Evolutionary conservation across 2,797 vertebrate species (phyloP).

Genomic region (Neopelma chrysocephalum): DNA sequence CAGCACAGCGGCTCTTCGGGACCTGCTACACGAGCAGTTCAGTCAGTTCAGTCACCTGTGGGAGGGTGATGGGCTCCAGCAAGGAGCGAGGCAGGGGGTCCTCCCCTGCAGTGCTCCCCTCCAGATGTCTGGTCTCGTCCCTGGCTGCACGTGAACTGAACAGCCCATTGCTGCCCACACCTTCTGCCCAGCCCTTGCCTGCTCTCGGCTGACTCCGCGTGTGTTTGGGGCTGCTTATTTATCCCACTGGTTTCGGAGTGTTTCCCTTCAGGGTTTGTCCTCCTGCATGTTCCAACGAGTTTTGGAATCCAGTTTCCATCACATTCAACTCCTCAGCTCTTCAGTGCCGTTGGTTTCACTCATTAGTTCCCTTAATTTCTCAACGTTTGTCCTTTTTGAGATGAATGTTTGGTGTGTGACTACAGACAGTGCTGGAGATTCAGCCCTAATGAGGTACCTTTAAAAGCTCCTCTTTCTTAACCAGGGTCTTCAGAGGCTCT

Average conservation of each 20-base stretch:
- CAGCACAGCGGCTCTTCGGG: background rate
- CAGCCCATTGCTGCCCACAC: background rate
- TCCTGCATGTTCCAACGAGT: background rate
- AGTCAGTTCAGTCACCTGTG: background rate
- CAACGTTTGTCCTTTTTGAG: slow-evolving; percentile 1
- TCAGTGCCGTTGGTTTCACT: background rate
- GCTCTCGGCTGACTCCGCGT: background rate
- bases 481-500: background rate
- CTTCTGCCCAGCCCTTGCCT: background rate
- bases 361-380: slow-evolving; percentile 18
- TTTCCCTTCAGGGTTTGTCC: background rate
- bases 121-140: background rate
- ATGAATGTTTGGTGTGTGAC: background rate
- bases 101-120: background rate
- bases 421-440: background rate
- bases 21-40: background rate
- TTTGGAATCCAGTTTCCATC: slow-evolving; percentile 36
- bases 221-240: background rate
- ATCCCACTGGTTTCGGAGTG: background rate
- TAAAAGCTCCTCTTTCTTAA: background rate
- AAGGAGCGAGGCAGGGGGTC: background rate
- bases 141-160: background rate
- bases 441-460: background rate
- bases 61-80: background rate
- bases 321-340: background rate